Conservation (phyloP, 2,888 invertebrate genomes). For the Campoplex capitator region DNA sequence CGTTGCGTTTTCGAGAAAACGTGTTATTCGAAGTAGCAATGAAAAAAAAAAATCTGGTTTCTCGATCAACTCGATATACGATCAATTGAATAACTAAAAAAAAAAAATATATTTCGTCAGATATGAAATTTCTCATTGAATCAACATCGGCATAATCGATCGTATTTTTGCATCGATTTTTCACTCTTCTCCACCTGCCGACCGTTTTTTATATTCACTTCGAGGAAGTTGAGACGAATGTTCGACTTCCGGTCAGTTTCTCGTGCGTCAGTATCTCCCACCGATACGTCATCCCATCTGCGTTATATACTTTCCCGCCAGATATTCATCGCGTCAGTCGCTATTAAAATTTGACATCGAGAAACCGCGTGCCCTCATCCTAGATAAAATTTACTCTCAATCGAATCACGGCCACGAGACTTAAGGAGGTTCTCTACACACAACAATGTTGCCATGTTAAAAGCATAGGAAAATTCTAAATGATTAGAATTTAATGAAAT, state of each 20-base stretch:
- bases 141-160: not conserved
- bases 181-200: not conserved
- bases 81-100: too few relatives aligned
- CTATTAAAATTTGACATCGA: not conserved
- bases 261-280: slow-evolving; percentile 18
- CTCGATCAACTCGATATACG: too few relatives aligned
- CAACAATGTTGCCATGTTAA: too few relatives aligned
- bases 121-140: not conserved
- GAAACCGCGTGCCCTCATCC: not conserved
- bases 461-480: too few relatives aligned
- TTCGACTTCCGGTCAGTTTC: slow-evolving; percentile 56
- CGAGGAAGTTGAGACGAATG: slow-evolving; percentile 58
- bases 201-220: not conserved
- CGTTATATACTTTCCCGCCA: slow-evolving; percentile 4
- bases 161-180: not conserved
- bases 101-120: too few relatives aligned
- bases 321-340: not conserved
- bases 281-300: slow-evolving; percentile 50
- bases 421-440: too few relatives aligned
- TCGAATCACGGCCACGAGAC: not conserved
- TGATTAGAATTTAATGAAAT: too few relatives aligned
- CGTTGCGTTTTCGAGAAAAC: not conserved
- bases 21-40: not conserved
- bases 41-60: not conserved
- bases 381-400: not conserved